A percentile compares a stretch with the other conserved stretches of the same genome.
phyloP scores from a whole-genome alignment of 2,797 vertebrate genomes.

The Coccyzus lansbergi region DNA sequence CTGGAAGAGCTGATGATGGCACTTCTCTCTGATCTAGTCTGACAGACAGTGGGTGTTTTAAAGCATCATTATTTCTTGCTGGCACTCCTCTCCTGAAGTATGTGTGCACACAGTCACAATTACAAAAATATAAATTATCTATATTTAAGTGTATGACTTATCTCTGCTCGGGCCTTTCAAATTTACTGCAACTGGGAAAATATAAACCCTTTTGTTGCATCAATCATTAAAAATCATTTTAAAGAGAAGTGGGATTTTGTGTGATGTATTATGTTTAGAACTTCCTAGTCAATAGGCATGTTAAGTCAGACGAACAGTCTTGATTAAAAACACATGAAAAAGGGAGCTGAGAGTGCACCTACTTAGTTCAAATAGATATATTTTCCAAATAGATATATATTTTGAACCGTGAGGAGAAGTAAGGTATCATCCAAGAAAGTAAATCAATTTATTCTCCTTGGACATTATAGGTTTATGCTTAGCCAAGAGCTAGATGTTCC shows the following conservation, averaged over 20 bases:
- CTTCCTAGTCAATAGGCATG: not conserved
- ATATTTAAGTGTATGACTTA: not conserved
- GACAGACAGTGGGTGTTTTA: conserved; percentile 3
- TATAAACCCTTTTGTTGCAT: not conserved
- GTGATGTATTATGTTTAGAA: not conserved
- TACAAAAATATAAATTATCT: not conserved
- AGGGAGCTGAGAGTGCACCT: not conserved
- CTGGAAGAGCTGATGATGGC: not conserved
- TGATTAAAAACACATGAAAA: not conserved
- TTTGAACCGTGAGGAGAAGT: not conserved
- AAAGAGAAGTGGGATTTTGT: not conserved
- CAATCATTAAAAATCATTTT: not conserved
- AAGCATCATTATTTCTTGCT: not conserved
- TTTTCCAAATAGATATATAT: not conserved
- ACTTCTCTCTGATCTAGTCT: not conserved
- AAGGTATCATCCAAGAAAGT: not conserved
- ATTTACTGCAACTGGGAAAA: not conserved
- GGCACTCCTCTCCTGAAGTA: not conserved
- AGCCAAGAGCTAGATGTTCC: not conserved
- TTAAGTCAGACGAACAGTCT: not conserved
- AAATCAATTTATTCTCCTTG: not conserved
- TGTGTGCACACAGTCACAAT: not conserved
- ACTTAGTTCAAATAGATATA: not conserved
- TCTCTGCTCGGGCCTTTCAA: not conserved
- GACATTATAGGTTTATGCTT: not conserved